Conservation (phyloP, 2,797 vertebrate species). For the Malacoctenus gilli region DNA sequence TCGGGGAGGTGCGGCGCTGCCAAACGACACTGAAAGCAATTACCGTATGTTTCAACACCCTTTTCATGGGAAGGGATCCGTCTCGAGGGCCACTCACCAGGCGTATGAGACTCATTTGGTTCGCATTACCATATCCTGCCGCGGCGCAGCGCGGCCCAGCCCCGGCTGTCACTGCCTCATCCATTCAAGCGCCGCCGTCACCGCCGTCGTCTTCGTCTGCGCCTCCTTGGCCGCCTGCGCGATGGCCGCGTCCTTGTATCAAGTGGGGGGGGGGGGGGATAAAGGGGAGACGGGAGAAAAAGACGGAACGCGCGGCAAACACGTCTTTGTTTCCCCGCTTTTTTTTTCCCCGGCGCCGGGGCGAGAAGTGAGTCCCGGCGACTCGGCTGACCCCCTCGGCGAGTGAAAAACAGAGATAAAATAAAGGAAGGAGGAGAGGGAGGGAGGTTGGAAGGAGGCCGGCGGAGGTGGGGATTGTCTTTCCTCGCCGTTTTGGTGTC, state of each 20-base stretch:
- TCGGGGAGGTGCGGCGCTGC: conserved; percentile 67
- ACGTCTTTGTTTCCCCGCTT: conserved; percentile 58
- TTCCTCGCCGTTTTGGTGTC: conserved; percentile 32
- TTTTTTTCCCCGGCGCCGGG: conserved; percentile 8
- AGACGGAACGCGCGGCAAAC: conserved; percentile 24
- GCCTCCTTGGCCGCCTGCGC: conserved; percentile 2
- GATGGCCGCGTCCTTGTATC: conserved; percentile 50
- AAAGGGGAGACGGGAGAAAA: not conserved
- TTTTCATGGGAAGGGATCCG: conserved; percentile 71
- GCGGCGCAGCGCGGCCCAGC: conserved; percentile 49
- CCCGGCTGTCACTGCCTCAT: conserved; percentile 62
- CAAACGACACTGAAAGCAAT: conserved; percentile 80
- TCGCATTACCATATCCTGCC: conserved; percentile 75
- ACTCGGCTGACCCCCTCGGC: conserved; percentile 46
- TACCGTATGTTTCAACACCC: conserved; percentile 78
- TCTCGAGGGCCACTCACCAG: conserved; percentile 71
- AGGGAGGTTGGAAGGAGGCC: conserved; percentile 1
- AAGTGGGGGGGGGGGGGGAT: conserved; percentile 42
- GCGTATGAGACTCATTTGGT: conserved; percentile 72
- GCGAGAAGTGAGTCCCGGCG: conserved; percentile 27
- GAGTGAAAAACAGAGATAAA: conserved; percentile 58
- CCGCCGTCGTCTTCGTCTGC: conserved; percentile 47
- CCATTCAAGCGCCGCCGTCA: no score
- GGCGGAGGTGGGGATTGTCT: conserved; percentile 27
- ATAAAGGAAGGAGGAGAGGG: conserved; percentile 20